Base-by-base conservation (phyloP, 2,888 invertebrate species). In the Metellina segmentata region DNA sequence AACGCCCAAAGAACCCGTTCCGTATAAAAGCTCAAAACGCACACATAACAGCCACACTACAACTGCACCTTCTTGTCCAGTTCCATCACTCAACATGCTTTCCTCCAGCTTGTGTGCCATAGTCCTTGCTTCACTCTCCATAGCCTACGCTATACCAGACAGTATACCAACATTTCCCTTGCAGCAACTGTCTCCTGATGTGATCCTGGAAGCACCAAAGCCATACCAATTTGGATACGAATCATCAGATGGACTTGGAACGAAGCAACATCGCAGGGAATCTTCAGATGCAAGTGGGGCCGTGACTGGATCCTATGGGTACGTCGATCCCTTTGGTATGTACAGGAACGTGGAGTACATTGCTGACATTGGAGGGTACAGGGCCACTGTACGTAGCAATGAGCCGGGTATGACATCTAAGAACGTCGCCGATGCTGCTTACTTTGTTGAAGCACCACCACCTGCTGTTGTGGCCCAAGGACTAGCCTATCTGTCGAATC, bases 141-240 rank as follows among this genome's bases (percentile, higher is more conserved):
- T 61, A 61, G 61, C 16, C 61, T 16, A 16, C 61, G 61, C 61
- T 34, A 34, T 34, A 34, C 34, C 34, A 1, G 34, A 34, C 34
- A 34, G 34, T 4, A 34, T 34, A 34, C 34, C 34, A 2, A 34
- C 34, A 34, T 34, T 34, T 4, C 34, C 34, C 34, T 34, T 34
- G 61, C 8, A 61, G 61, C 61, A 11, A 11, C 6, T 61, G 61
- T 13, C 61, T 61, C 61, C 61, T 16, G 8, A 16, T 11, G 61
- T 61, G 9, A 16, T 61, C 61, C 13, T 16, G 61, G 11, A 61
- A 61, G 52, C 74, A 13, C 82, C 78, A 7, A 81, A 53, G 7
- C 90, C 90, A 9, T 91, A 91, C 53, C 71, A 78, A 19, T 91
- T 82, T 16, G 91, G 86, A 20, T 91, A 53, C 74, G 86, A 91